Conservation (phyloP, 1,140 invertebrate species). For the Lepidurus couesii region DNA sequence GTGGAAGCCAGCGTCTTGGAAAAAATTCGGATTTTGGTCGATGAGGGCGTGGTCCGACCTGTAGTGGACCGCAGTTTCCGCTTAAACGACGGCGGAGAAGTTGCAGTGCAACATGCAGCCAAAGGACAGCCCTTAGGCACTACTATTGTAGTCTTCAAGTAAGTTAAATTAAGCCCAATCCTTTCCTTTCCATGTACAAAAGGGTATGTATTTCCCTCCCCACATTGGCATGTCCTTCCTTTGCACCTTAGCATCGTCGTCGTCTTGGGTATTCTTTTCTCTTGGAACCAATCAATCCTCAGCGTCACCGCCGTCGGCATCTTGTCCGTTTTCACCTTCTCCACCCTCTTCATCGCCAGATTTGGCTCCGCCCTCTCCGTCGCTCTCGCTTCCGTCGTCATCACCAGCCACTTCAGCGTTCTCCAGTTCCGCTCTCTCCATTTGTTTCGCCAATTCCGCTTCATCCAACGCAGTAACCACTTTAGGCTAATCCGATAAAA, state of each 20-base stretch:
- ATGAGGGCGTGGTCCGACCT: slow-evolving; percentile 52
- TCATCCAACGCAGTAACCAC: slow-evolving; percentile 97
- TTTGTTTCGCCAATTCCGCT: slow-evolving; percentile 82
- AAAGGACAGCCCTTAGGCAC: slow-evolving; percentile 63
- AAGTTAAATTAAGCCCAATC: slow-evolving; percentile 38
- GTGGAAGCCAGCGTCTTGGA: slow-evolving; percentile 45
- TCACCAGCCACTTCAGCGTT: slow-evolving; percentile 90
- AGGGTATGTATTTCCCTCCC: slow-evolving; percentile 26
- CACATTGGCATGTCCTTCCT: neutral
- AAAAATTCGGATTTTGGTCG: slow-evolving; percentile 49
- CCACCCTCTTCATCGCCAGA: slow-evolving; percentile 80
- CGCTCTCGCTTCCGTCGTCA: slow-evolving; percentile 54
- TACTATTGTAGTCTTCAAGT: slow-evolving; percentile 64
- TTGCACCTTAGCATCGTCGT: slow-evolving; percentile 29
- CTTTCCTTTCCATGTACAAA: slow-evolving; percentile 23
- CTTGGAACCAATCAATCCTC: slow-evolving; percentile 37
- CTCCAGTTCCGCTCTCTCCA: slow-evolving; percentile 88
- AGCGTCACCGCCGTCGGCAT: slow-evolving; percentile 42
- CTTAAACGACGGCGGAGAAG: slow-evolving; percentile 58
- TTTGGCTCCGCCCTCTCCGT: slow-evolving; percentile 76
- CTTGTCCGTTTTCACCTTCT: slow-evolving; percentile 59
- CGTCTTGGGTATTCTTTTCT: neutral
- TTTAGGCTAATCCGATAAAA: slow-evolving; percentile 67
- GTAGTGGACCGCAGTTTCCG: slow-evolving; percentile 59
- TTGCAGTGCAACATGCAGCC: slow-evolving; percentile 60